Percentiles rank a stretch among this genome's conserved stretches.
Conservation (phyloP, 2,888 invertebrate species). For the Halocaridina rubra region DNA sequence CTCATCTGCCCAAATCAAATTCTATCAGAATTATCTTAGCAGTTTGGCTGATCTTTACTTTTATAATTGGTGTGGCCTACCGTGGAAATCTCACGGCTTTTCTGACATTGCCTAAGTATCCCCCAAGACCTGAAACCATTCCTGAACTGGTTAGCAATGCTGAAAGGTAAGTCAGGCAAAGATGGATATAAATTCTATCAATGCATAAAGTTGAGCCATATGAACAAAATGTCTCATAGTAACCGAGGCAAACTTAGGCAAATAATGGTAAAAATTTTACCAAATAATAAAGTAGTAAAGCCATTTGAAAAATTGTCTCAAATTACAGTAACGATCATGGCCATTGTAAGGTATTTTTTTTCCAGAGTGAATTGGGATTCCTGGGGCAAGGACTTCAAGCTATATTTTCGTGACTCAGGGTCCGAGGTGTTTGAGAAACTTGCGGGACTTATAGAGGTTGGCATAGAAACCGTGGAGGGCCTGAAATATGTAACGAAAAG, state of each 20-base stretch:
- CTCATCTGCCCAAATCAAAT: not conserved
- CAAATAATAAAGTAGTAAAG: no score
- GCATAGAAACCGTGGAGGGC: not conserved
- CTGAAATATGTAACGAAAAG: not conserved
- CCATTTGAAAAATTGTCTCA: no score
- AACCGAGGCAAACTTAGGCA: not conserved
- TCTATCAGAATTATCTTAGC: conserved; percentile 9
- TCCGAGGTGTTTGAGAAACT: not conserved
- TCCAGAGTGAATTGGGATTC: not conserved
- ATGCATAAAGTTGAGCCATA: not conserved
- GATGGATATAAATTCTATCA: no score
- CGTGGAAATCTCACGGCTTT: conserved; percentile 39
- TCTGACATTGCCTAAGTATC: conserved; percentile 31
- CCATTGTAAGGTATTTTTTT: no score
- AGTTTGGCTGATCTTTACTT: conserved; percentile 25
- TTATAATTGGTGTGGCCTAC: conserved; percentile 26
- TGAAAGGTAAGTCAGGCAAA: conserved; percentile 11
- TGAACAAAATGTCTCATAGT: not conserved
- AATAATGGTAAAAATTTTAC: no score
- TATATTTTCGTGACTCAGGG: not conserved
- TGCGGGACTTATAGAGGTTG: not conserved
- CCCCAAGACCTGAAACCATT: conserved; percentile 28
- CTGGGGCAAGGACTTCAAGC: conserved; percentile 21
- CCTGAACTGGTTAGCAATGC: conserved; percentile 12
- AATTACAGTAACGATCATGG: not conserved